A percentile compares a stretch with the other conserved stretches of the same genome.
phyloP scores from a whole-genome alignment of 2,113 vertebrate genomes.

The Crotalus tigris region DNA sequence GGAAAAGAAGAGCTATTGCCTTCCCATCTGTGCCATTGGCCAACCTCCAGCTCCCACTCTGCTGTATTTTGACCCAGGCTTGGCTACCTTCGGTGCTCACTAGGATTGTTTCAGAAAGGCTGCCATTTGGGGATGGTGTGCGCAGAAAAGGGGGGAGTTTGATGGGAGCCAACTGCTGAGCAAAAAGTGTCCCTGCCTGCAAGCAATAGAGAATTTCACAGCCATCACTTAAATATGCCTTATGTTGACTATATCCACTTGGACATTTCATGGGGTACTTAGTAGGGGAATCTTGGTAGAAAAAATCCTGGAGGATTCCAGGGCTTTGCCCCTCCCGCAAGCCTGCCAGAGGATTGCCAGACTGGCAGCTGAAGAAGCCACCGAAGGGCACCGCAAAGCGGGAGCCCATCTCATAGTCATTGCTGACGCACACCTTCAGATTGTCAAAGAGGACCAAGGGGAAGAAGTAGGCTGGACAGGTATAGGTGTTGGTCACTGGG shows the following conservation, averaged over 20 bases:
- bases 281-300: neutral
- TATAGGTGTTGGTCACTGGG: constrained; percentile 64
- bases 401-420: constrained; percentile 59
- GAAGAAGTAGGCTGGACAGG: constrained; percentile 65
- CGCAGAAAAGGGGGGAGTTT: constrained; percentile 65
- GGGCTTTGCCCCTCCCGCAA: constrained; percentile 16
- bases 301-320: constrained; percentile 8
- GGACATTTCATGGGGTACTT: constrained; percentile 56
- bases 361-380: constrained; percentile 74
- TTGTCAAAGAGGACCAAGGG: constrained; percentile 55
- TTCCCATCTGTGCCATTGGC: constrained; percentile 47
- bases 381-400: constrained; percentile 66
- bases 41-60: constrained; percentile 65
- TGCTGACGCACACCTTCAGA: constrained; percentile 70
- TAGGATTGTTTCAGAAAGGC: constrained; percentile 55
- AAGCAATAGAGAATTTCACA: constrained; percentile 74
- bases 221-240: constrained; percentile 68
- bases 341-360: constrained; percentile 58
- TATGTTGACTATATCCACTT: constrained; percentile 68
- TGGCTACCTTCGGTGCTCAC: constrained; percentile 65
- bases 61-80: constrained; percentile 65
- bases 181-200: constrained; percentile 65
- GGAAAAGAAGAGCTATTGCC: neutral
- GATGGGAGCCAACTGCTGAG: constrained; percentile 56
- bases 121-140: constrained; percentile 31